These are phyloP conservation scores for Nycticebus coucang DNA, from an alignment of 2,113 vertebrate genomes.

Conservation along the genomic window DNA sequence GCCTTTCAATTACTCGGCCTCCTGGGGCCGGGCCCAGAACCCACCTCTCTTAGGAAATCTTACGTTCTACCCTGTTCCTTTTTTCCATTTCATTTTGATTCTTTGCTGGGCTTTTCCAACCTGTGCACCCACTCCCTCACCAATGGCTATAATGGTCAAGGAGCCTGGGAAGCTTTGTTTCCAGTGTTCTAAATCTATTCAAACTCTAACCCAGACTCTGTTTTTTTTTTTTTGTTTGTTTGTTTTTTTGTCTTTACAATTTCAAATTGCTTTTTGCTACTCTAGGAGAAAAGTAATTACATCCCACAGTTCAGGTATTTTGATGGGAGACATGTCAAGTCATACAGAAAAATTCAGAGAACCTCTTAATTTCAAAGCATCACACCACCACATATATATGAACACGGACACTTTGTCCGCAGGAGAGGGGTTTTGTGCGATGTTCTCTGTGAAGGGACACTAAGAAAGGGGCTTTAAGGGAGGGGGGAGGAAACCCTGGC, in stretches of 20 bases:
- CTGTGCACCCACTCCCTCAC: accelerated
- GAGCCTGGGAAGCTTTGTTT: not conserved
- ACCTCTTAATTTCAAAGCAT: not conserved
- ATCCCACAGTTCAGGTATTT: not conserved
- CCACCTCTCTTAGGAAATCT: not conserved
- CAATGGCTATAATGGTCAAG: accelerated
- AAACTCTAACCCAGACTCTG: not conserved
- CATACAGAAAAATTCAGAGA: not conserved
- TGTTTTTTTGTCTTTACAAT: not conserved
- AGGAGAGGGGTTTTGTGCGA: not conserved
- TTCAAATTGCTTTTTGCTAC: not conserved
- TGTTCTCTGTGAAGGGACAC: too few relatives aligned
- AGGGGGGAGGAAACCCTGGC: too few relatives aligned
- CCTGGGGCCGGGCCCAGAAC: accelerated
- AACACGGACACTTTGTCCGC: not conserved
- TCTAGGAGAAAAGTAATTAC: not conserved
- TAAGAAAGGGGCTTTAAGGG: too few relatives aligned
- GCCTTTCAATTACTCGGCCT: not conserved
- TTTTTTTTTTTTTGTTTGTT: too few relatives aligned
- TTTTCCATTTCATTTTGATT: not conserved
- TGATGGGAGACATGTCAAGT: not conserved
- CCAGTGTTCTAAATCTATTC: not conserved
- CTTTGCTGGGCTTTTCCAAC: not conserved
- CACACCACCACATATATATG: too few relatives aligned
- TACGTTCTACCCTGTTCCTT: not conserved